phyloP scores from a whole-genome alignment of 1,140 invertebrate species.

The Drosophila tristis region DNA sequence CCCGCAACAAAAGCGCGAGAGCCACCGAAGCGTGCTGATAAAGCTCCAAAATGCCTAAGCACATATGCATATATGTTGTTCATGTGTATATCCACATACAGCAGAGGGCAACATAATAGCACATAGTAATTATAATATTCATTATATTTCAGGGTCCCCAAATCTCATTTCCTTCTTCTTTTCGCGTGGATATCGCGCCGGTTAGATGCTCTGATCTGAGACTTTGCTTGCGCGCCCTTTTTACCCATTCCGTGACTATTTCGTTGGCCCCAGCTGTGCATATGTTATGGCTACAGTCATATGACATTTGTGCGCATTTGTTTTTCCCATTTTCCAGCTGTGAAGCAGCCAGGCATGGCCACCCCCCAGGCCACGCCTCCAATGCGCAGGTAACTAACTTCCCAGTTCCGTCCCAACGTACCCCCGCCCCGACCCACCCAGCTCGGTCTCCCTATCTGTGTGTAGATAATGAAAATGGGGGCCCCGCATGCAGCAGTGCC shows the following conservation, averaged over 20 bases:
- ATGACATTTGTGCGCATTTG: constrained; percentile 37
- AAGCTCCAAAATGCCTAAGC: constrained; percentile 40
- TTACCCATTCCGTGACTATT: too few species aligned
- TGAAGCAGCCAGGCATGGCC: constrained; percentile 18
- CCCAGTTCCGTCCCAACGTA: constrained; percentile 8
- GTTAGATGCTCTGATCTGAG: too few species aligned
- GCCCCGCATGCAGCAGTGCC: constrained; percentile 11
- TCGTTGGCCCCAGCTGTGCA: too few species aligned
- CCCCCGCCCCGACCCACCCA: too few species aligned
- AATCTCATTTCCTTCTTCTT: too few species aligned
- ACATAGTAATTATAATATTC: constrained; percentile 1
- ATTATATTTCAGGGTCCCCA: too few species aligned
- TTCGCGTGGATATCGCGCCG: too few species aligned
- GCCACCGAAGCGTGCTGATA: constrained; percentile 51
- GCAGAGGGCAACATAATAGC: neutral
- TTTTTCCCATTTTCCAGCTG: constrained; percentile 32
- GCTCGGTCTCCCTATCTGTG: neutral
- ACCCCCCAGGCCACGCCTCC: neutral
- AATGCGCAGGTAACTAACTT: constrained; percentile 8
- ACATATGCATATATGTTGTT: constrained; percentile 13
- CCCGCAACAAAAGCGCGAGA: neutral
- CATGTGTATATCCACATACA: constrained; percentile 20
- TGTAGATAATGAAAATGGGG: constrained; percentile 25
- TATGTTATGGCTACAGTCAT: constrained; percentile 2
- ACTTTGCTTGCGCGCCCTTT: too few species aligned